Evolutionary conservation across 2,113 vertebrate genomes (phyloP).

Genomic region (Boleophthalmus pectinirostris): DNA sequence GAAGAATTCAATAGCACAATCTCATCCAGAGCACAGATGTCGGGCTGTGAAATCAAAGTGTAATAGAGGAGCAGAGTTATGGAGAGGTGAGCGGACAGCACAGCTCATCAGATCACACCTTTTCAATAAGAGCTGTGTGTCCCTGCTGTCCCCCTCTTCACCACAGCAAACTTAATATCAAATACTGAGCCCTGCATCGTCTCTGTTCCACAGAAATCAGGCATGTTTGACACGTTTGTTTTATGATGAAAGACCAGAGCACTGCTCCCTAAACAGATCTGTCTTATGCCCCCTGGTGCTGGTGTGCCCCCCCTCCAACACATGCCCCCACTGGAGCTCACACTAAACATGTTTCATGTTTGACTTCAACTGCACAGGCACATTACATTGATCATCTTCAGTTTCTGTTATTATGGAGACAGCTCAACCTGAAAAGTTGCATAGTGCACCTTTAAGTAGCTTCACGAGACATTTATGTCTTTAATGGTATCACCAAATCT

Average conservation of each 20-base stretch:
- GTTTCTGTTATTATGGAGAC: too few relatives aligned
- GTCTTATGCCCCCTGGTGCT: too few relatives aligned
- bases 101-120: slow-evolving; percentile 32
- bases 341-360: too few relatives aligned
- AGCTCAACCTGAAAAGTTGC: too few relatives aligned
- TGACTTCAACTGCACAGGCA: too few relatives aligned
- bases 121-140: slow-evolving; percentile 19
- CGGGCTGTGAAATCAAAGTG: slow-evolving; percentile 28
- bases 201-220: not conserved
- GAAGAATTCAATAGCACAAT: not conserved
- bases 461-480: too few relatives aligned
- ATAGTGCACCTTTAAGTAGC: too few relatives aligned
- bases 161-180: not conserved
- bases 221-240: not conserved
- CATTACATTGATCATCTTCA: too few relatives aligned
- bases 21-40: slow-evolving; percentile 8
- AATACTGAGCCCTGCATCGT: not conserved
- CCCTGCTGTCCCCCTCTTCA: not conserved
- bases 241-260: not conserved
- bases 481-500: too few relatives aligned
- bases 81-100: slow-evolving; percentile 1
- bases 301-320: too few relatives aligned
- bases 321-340: too few relatives aligned
- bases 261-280: not conserved
- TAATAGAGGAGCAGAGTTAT: slow-evolving; percentile 31